A percentile compares a stretch with the other conserved stretches of the same genome.
Evolutionary conservation across 2,797 vertebrate genomes (phyloP).

Genomic region (Enteromius trimaculatus): DNA sequence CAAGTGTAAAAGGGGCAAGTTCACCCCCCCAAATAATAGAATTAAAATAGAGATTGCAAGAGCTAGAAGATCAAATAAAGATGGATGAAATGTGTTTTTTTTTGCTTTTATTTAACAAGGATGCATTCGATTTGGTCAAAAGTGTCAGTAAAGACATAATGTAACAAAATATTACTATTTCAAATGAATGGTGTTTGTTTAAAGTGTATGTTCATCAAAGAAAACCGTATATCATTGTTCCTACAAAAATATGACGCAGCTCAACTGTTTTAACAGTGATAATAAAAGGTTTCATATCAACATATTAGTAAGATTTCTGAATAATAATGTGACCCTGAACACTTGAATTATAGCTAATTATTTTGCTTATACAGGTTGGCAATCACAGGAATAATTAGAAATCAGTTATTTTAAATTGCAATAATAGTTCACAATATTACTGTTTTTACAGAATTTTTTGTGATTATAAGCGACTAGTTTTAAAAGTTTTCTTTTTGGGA

Average conservation of each 20-base stretch:
- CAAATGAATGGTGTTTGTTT: not conserved
- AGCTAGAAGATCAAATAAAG: too few relatives aligned
- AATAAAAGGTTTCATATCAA: not conserved
- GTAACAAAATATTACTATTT: too few relatives aligned
- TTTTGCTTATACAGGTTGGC: not conserved
- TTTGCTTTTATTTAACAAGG: not conserved
- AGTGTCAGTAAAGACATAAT: not conserved
- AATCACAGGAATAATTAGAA: not conserved
- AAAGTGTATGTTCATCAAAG: not conserved
- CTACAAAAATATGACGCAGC: not conserved
- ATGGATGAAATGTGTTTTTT: too few relatives aligned
- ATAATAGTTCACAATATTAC: not conserved
- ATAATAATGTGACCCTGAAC: not conserved
- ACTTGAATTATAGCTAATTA: not conserved
- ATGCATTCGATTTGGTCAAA: not conserved
- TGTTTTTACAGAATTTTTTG: too few relatives aligned
- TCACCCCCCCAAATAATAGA: too few relatives aligned
- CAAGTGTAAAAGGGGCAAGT: too few relatives aligned
- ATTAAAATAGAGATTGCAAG: too few relatives aligned
- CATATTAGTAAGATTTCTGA: not conserved
- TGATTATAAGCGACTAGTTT: not conserved
- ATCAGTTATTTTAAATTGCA: not conserved
- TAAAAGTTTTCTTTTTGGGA: not conserved
- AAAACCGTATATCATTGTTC: too few relatives aligned
- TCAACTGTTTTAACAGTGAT: not conserved